Evolutionary conservation across 1,140 invertebrate genomes (phyloP), one percentile per base, ranked within the genome.

Genomic region (Battus philenor): DNA sequence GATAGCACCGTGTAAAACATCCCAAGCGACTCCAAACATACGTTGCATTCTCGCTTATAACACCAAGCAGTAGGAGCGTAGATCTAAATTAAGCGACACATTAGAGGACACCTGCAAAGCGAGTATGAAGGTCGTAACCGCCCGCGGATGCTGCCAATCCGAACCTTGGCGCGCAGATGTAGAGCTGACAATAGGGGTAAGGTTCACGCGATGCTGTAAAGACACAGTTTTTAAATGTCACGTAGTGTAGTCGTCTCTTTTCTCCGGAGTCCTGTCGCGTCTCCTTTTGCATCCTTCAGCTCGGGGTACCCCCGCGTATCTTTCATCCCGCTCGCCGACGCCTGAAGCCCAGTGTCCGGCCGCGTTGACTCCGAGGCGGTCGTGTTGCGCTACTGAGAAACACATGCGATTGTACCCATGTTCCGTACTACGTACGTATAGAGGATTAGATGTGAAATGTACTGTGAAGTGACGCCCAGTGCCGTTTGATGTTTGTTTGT

Each of bases 211-310:
- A 63, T 59, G 72, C 45, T 64, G 68, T 78, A 80, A 68, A 84
- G 80, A 82, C 78, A 84, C 70, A 77, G 70, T 83, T 85, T 84
- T 82, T 77, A 79, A 81, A 80, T 82, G 81, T 85, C 81, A 79
- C 78, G 74, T 49, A 75, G 73, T 80, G 75, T 82, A 74, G 81
- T 82, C 75, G 71, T 85, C 81, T 85, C 81, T 85, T 82, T 84
- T 81, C 76, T 72, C 66, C 77, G 61, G 65, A 70, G 74, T 85
- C 81, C 81, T 85, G 78, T 82, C 74, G 74, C 80, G 74, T 80
- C 76, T 84, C 77, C 80, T 82, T 84, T 76, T 70, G 73, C 70
- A 81, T 85, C 81, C 81, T 85, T 85, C 68, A 67, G 66, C 65
- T 47, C 72, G 61, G 67, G 70, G 75, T 73, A 59, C 70, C 75